Base-by-base conservation (phyloP, 2,888 invertebrate species). In the Eristalis arbustorum region DNA sequence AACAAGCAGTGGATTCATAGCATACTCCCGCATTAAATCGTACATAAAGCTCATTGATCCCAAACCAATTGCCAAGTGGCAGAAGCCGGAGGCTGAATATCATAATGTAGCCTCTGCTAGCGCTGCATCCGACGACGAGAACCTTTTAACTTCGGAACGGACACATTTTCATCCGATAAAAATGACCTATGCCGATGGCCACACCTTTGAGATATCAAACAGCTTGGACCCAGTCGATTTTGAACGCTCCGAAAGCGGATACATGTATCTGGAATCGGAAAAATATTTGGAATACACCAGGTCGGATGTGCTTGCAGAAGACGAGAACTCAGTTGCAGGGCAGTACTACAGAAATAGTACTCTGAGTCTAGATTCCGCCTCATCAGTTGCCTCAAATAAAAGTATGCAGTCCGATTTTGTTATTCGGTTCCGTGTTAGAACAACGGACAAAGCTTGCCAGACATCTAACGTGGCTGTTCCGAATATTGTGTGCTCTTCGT, bases 161-260 rank as follows among this genome's bases (percentile, higher is more conserved):
- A 97, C 97, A 80, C 97, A 98, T 93, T 97, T 98, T 93, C 95
- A 95, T 89, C 97, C 97, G 18, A 97, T 97, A 89, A 94, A 95
- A 89, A 94, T 94, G 89, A 90, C 90, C 79, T 94, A 94, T 91
- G 95, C 94, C 37, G 96, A 96, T 92, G 96, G 96, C 68, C 95
- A 96, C 89, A 95, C 96, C 18, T 96, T 96, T 93, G 94, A 95
- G 88, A 95, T 96, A 89, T 92, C 93, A 89, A 94, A 93, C 90
- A 94, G 94, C 89, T 93, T 96, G 89, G 96, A 96, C 90, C 90
- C 93, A 37, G 94, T 96, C 34, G 94, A 94, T 82, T 96, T 95
- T 92, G 94, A 94, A 84, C 94, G 96, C 89, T 96, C 96, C 89
- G 94, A 94, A 63, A 95, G 95, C 89, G 96, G 96, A 76, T 93